These are phyloP conservation scores for Hyposoter dolosus DNA, from an alignment of 2,888 invertebrate species.

Conservation along the genomic window DNA sequence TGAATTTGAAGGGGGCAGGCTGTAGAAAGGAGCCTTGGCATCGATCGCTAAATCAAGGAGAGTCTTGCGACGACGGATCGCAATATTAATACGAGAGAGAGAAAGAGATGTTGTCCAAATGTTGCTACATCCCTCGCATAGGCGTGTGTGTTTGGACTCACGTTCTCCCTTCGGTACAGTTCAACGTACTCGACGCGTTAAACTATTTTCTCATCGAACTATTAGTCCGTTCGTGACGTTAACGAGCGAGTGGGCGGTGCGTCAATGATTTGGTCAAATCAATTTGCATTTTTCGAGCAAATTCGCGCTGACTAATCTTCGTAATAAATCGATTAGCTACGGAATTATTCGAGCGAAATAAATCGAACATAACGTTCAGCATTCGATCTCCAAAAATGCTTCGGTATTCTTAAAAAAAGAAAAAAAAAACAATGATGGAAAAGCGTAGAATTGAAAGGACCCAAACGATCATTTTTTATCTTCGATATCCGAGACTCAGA, in stretches of 20 bases:
- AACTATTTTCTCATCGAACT: slow-evolving; percentile 9
- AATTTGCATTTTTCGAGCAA: slow-evolving; percentile 3
- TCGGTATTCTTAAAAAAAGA: neutral
- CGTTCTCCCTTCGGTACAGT: slow-evolving; percentile 8
- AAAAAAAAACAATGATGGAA: neutral
- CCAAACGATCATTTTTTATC: neutral
- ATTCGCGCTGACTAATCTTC: neutral
- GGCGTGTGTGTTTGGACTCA: slow-evolving; percentile 1
- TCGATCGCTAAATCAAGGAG: slow-evolving; percentile 56
- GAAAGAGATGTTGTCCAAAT: neutral
- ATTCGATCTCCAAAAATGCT: neutral
- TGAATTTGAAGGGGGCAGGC: slow-evolving; percentile 25
- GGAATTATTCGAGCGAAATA: neutral
- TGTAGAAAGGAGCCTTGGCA: slow-evolving; percentile 49
- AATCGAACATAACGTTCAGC: neutral
- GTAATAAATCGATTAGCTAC: neutral
- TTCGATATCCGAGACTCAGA: neutral
- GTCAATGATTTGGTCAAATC: neutral
- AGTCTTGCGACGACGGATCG: slow-evolving; percentile 30
- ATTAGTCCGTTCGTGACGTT: neutral
- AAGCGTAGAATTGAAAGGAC: neutral
- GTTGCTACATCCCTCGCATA: slow-evolving; percentile 20
- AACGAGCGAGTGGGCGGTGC: neutral
- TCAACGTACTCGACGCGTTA: slow-evolving; percentile 35
- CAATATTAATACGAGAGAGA: slow-evolving; percentile 4